phyloP scores from a whole-genome alignment of 2,113 vertebrate species.

The Grammomys surdaster region DNA sequence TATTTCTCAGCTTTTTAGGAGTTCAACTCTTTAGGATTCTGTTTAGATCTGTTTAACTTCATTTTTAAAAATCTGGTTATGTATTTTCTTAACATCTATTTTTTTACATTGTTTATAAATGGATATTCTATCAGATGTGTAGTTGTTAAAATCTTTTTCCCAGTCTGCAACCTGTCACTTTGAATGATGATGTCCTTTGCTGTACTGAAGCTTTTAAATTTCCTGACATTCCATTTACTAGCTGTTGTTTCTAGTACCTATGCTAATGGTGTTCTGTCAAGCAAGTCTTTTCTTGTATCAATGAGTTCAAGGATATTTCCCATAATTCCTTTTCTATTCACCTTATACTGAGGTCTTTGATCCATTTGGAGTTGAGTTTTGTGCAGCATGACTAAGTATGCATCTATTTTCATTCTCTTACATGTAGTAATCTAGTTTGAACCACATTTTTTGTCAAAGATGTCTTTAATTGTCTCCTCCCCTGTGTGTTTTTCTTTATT shows the following conservation, averaged over 20 bases:
- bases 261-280: not conserved
- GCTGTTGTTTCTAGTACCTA: not conserved
- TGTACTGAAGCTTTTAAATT: not conserved
- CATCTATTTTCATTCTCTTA: not conserved
- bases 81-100: not conserved
- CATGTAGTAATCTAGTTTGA: not conserved
- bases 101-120: not conserved
- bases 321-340: not conserved
- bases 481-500: not conserved
- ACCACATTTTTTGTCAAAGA: not conserved
- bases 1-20: not conserved
- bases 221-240: not conserved
- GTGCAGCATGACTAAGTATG: not conserved
- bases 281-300: not conserved
- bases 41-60: not conserved
- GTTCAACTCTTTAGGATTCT: not conserved
- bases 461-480: not conserved
- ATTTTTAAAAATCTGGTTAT: not conserved
- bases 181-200: not conserved
- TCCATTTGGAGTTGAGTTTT: not conserved
- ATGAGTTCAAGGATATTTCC: not conserved
- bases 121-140: not conserved
- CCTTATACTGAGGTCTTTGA: not conserved
- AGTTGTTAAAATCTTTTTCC: not conserved
- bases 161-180: not conserved